A percentile compares a stretch with the other conserved stretches of the same genome.
phyloP scores from a whole-genome alignment of 2,888 invertebrate species.

The Amiota communis region DNA sequence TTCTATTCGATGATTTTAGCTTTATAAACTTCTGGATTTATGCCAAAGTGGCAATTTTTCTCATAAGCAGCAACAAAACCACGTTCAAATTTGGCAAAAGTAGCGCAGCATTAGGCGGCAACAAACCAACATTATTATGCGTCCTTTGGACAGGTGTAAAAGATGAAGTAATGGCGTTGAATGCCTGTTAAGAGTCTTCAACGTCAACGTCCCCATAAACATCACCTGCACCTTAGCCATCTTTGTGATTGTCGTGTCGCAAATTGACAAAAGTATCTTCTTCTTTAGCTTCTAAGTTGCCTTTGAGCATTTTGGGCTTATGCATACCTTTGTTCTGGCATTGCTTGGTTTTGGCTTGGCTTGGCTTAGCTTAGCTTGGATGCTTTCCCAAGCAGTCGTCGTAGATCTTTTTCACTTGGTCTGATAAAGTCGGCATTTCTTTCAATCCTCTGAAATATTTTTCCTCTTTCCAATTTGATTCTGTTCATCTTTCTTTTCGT shows the following conservation, averaged over 20 bases:
- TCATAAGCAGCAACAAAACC: background rate
- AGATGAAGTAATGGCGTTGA: slow-evolving; percentile 62
- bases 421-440: no score
- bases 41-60: slow-evolving; percentile 49
- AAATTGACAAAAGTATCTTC: slow-evolving; percentile 15
- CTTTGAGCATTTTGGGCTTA: background rate
- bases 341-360: no score
- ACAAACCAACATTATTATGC: slow-evolving; percentile 21
- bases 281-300: background rate
- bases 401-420: no score
- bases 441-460: background rate
- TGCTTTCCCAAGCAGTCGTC: no score
- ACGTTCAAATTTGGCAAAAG: background rate
- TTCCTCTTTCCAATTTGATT: background rate
- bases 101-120: slow-evolving; percentile 22
- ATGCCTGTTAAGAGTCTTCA: slow-evolving; percentile 42
- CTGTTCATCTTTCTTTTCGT: background rate
- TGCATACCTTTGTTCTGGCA: no score
- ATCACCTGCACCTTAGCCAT: no score
- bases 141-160: slow-evolving; percentile 57
- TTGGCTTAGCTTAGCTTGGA: no score
- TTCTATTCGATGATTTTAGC: slow-evolving; percentile 37
- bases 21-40: slow-evolving; percentile 48
- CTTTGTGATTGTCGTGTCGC: background rate
- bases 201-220: no score